A percentile compares a stretch with the other conserved stretches of the same genome.
Conservation (phyloP, 2,797 vertebrate species). For the Anomalospiza imberbis region DNA sequence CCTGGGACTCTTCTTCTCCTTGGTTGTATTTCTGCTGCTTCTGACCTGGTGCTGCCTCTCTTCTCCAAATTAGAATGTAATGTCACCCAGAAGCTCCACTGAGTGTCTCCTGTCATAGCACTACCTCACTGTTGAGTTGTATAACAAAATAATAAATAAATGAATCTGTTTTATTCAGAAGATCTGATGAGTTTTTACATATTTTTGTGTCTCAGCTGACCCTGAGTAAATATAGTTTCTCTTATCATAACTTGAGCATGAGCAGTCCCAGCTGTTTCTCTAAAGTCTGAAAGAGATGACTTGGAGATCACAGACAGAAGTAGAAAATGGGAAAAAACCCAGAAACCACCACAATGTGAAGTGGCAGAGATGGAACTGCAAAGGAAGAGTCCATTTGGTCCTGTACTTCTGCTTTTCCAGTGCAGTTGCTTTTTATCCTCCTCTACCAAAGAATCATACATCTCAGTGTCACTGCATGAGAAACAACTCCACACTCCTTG, state of each 20-base stretch:
- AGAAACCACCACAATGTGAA: neutral
- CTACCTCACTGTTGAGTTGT: neutral
- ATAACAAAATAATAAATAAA: neutral
- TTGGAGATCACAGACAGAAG: neutral
- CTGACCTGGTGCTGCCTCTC: neutral
- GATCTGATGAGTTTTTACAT: neutral
- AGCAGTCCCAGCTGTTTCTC: neutral
- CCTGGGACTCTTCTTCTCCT: neutral
- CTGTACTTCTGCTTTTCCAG: fast-evolving
- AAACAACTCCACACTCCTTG: neutral
- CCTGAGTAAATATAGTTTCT: neutral
- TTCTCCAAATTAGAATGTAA: neutral
- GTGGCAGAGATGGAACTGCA: neutral
- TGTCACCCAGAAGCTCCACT: neutral
- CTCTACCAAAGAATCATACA: neutral
- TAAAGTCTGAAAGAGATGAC: neutral
- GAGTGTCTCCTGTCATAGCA: neutral
- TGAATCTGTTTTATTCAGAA: neutral
- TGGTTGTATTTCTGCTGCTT: neutral
- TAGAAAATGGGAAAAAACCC: neutral
- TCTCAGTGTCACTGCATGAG: neutral
- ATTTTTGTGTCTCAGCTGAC: neutral
- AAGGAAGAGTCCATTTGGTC: neutral
- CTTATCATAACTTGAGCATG: neutral
- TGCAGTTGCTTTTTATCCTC: neutral